Conservation (phyloP, 2,888 invertebrate genomes). For the Aradus depressus region DNA sequence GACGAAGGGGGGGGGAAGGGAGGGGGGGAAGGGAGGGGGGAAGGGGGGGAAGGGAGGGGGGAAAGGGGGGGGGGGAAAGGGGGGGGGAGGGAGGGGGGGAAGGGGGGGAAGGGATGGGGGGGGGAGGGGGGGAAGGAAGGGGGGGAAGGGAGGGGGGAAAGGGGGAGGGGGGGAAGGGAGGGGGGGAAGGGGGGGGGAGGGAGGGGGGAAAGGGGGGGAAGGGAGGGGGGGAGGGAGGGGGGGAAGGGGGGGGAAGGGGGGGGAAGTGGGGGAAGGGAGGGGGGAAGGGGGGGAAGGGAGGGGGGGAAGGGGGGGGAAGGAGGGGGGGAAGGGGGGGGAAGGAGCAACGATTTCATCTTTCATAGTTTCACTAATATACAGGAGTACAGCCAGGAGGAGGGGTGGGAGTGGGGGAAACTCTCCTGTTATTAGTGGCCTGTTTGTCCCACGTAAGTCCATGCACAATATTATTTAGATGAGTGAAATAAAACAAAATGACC, state of each 20-base stretch:
- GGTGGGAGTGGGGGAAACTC: neutral
- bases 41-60: neutral
- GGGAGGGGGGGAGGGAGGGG: neutral
- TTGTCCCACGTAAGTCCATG: too few species aligned
- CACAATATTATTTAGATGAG: too few species aligned
- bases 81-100: neutral
- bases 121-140: slow-evolving; percentile 5
- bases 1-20: neutral
- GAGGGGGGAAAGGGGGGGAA: neutral
- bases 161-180: neutral
- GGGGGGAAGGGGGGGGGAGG: neutral
- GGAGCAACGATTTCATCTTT: neutral
- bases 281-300: neutral
- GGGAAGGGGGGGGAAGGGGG: neutral
- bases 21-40: neutral
- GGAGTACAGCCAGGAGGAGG: neutral
- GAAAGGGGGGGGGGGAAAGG: slow-evolving; percentile 3
- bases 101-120: slow-evolving; percentile 4
- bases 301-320: neutral
- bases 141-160: slow-evolving; percentile 1
- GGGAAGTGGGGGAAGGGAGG: slow-evolving; percentile 31
- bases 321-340: neutral
- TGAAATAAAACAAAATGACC: too few species aligned
- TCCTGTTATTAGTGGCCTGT: too few species aligned
- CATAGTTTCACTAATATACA: neutral